phyloP scores from a whole-genome alignment of 2,888 invertebrate genomes.

The Parnassius mnemosyne region DNA sequence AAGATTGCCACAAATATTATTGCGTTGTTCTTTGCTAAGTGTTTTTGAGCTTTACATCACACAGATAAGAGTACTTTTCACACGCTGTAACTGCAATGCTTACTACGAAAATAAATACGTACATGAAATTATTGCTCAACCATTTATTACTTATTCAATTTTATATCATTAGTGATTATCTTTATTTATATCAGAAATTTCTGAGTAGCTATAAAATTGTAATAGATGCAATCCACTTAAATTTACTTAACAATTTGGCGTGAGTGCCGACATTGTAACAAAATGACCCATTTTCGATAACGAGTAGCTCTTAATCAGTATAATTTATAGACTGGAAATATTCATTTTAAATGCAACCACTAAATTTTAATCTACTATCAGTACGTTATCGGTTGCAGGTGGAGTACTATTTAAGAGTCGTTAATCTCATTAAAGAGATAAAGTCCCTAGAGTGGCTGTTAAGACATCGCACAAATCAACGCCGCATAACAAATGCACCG shows the following conservation, averaged over 20 bases:
- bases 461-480: constrained; percentile 75
- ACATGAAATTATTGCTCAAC: constrained; percentile 20
- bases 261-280: constrained; percentile 20
- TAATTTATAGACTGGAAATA: constrained; percentile 19
- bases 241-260: constrained; percentile 22
- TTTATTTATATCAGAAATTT: constrained; percentile 11
- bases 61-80: constrained; percentile 2
- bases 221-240: constrained; percentile 20
- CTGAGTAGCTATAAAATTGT: constrained; percentile 11
- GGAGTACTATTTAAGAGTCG: constrained; percentile 35
- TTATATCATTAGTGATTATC: constrained; percentile 20
- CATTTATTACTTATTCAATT: constrained; percentile 23
- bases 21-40: constrained; percentile 14
- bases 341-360: constrained; percentile 9
- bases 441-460: constrained; percentile 48
- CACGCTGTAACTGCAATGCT: constrained; percentile 5
- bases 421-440: constrained; percentile 41
- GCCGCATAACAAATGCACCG: constrained; percentile 70
- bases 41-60: constrained; percentile 5
- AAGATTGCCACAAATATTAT: constrained; percentile 37
- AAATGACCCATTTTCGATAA: constrained; percentile 24
- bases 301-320: constrained; percentile 19
- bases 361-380: constrained; percentile 4
- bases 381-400: constrained; percentile 34
- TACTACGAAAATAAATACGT: constrained; percentile 8